A percentile compares a stretch with the other conserved stretches of the same genome.
These are phyloP conservation scores for Meleagris gallopavo DNA, from an alignment of 2,113 vertebrate genomes.

Conservation along the genomic window DNA sequence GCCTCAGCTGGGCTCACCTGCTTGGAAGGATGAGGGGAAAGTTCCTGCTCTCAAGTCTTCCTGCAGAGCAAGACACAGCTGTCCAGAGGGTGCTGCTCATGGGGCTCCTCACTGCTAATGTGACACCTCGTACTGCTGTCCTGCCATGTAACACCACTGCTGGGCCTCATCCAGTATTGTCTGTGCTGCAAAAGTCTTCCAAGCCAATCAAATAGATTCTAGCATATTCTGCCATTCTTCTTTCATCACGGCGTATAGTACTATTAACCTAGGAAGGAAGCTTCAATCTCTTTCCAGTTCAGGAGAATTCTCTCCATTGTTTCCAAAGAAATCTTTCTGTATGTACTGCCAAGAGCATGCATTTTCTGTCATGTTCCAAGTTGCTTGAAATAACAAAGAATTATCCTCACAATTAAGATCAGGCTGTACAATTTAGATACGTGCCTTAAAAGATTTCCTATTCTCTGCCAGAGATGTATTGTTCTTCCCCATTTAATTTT, in stretches of 20 bases:
- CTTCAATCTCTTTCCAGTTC: background rate
- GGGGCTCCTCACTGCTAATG: background rate
- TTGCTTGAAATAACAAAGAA: slow-evolving; percentile 66
- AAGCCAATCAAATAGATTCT: background rate
- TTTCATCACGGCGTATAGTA: background rate
- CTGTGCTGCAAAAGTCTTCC: background rate
- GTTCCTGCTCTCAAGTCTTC: background rate
- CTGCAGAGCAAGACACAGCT: rapidly evolving
- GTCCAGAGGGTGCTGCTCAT: background rate
- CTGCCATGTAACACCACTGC: background rate
- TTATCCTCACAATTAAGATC: slow-evolving; percentile 67
- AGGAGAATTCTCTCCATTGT: slow-evolving; percentile 53
- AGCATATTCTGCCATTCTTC: background rate
- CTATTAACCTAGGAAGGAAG: slow-evolving; percentile 51
- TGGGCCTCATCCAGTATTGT: background rate
- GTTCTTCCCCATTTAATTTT: slow-evolving; percentile 62
- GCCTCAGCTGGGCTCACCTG: background rate
- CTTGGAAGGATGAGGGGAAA: background rate
- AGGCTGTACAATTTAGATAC: slow-evolving; percentile 58
- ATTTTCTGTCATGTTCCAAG: background rate
- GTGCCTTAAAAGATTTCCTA: slow-evolving; percentile 47
- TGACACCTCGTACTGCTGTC: background rate
- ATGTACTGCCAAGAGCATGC: slow-evolving; percentile 1
- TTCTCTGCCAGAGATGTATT: slow-evolving; percentile 34
- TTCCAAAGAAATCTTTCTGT: slow-evolving; percentile 44